Evolutionary conservation across 2,113 vertebrate genomes (phyloP).

Genomic region (Neofelis nebulosa): DNA sequence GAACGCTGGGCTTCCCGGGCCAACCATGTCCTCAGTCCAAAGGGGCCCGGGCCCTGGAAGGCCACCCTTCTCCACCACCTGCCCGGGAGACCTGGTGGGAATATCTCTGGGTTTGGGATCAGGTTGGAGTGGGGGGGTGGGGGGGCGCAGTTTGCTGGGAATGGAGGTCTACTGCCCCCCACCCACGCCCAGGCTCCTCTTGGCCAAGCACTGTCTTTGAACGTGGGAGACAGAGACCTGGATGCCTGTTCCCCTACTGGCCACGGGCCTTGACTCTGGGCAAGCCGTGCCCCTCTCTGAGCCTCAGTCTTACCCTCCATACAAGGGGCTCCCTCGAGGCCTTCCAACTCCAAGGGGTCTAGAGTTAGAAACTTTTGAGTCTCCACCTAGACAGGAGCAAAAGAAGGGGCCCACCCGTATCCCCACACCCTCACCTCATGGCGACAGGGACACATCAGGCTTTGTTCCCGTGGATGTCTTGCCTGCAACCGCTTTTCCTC

Average conservation of each 20-base stretch:
- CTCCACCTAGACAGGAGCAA: background rate
- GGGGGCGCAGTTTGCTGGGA: background rate
- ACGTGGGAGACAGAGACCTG: background rate
- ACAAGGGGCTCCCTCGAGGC: background rate
- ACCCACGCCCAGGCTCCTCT: background rate
- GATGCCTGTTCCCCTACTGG: background rate
- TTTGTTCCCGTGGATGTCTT: background rate
- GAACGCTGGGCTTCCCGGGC: conserved; percentile 22
- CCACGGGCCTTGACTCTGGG: background rate
- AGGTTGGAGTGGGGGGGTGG: background rate
- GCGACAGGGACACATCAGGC: background rate
- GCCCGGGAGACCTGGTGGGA: background rate
- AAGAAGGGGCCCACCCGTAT: background rate
- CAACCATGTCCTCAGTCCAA: conserved; percentile 77
- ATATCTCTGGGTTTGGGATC: background rate
- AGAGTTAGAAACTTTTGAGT: background rate
- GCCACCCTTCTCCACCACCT: background rate
- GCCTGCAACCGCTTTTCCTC: background rate
- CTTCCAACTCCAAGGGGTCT: background rate
- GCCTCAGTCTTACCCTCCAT: background rate
- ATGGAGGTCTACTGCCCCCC: background rate
- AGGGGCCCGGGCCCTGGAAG: background rate
- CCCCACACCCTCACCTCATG: fast-evolving
- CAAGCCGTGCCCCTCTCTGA: background rate
- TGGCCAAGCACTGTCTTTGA: background rate